Evolutionary conservation across 2,113 vertebrate species (phyloP), one percentile per base, ranked within the genome.

Genomic region (Helogale parvula): DNA sequence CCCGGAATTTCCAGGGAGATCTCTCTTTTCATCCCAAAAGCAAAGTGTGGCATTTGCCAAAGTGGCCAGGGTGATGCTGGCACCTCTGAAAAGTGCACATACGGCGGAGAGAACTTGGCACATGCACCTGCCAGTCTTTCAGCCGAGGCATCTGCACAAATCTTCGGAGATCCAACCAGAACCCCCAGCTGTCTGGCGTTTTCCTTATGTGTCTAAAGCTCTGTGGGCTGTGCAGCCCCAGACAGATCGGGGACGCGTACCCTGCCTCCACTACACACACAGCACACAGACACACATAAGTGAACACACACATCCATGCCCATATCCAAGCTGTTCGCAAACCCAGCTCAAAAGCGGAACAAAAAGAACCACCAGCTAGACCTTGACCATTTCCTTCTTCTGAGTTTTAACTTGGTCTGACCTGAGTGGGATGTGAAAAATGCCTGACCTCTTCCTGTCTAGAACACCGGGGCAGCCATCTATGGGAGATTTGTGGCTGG

Each of bases 361-460:
- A 1, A 0, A 10, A 4, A 29, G 2, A 1, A 2, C 38, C 9
- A 1, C 19, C 33, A 5, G 16, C 7, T 7, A 33, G 16, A 8
- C 31, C 13, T 1, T 1, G 4, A 23, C 9, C 5, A 2, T 3
- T 25, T 13, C 9, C 33, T 3, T 12, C 31, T 35, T 41, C 23
- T 5, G 69, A 10, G n/a, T 3, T 29, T 35, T 17, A 2, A 68
- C 1, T 23, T 11, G 12, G 29, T 14, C 41, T 82, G n/a, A 29
- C 19, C 35, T 14, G 31, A 31, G 47, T 17, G 8, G 23, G 38
- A 38, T 4, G 11, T 33, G 14, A 17, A 71, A 27, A 21, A 4
- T 1, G 2, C 5, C 8, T 1, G 4, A 9, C 57, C 10, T 23
- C 8, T 33, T 19, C 3, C 23, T 9, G 3, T 2, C 14, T 8